phyloP scores from a whole-genome alignment of 2,888 invertebrate species.

The Leucozona laternaria region DNA sequence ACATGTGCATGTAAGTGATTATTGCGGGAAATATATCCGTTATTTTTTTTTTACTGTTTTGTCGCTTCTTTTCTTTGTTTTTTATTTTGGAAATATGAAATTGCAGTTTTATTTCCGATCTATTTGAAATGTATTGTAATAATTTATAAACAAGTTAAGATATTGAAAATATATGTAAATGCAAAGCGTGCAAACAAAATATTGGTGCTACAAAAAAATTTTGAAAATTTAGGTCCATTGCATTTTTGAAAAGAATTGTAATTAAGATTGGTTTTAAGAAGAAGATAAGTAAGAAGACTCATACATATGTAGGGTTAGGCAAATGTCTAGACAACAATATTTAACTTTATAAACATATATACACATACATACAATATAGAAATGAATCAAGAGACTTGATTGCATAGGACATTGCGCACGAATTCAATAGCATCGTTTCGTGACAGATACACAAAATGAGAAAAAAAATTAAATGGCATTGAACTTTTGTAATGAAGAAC shows the following conservation, averaged over 20 bases:
- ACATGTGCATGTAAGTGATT: slow-evolving; percentile 24
- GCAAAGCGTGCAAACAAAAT: slow-evolving; percentile 65
- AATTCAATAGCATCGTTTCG: too few species aligned
- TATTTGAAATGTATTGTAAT: slow-evolving; percentile 45
- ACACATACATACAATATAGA: too few species aligned
- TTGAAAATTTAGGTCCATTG: slow-evolving; percentile 67
- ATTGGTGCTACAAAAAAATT: slow-evolving; percentile 47
- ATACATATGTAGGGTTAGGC: too few species aligned
- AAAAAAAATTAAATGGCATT: too few species aligned
- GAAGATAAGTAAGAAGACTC: background rate
- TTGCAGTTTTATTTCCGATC: slow-evolving; percentile 7
- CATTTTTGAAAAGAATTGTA: slow-evolving; percentile 50
- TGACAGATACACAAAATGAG: too few species aligned
- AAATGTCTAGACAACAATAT: background rate
- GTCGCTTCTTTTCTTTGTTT: slow-evolving; percentile 22
- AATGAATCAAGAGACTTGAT: too few species aligned
- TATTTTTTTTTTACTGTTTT: slow-evolving; percentile 71
- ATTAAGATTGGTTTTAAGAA: background rate
- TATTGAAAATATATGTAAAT: slow-evolving; percentile 42
- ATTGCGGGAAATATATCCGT: slow-evolving; percentile 13
- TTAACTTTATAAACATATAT: background rate
- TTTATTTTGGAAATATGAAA: background rate
- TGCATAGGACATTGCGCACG: too few species aligned
- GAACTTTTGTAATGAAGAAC: too few species aligned
- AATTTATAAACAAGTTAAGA: slow-evolving; percentile 31